phyloP scores from a whole-genome alignment of 2,888 invertebrate genomes.

The Crocallis elinguaria region DNA sequence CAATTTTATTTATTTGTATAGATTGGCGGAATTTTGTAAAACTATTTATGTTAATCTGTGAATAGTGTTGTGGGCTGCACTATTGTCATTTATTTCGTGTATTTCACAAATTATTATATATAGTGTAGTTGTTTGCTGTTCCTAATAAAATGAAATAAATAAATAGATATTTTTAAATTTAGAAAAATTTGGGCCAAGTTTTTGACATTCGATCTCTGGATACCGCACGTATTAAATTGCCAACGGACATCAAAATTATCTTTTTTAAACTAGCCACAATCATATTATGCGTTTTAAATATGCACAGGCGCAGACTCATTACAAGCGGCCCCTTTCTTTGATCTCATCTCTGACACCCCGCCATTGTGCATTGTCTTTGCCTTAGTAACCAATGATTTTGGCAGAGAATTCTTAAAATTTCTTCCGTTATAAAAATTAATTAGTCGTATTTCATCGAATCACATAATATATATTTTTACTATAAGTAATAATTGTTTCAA shows the following conservation, averaged over 20 bases:
- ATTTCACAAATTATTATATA: no score
- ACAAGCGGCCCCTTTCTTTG: constrained; percentile 57
- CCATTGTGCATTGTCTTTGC: constrained; percentile 37
- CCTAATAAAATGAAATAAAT: no score
- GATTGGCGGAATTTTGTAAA: no score
- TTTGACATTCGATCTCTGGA: not conserved
- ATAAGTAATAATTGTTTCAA: no score
- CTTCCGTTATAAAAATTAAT: not conserved
- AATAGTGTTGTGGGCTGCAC: no score
- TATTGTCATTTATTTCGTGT: no score
- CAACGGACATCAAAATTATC: constrained; percentile 55
- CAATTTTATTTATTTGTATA: no score
- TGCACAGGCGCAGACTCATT: constrained; percentile 49
- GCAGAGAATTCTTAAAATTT: not conserved
- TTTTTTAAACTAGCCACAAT: constrained; percentile 68
- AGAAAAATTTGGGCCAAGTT: not conserved
- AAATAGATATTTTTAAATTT: no score
- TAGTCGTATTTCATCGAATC: not conserved
- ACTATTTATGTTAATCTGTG: no score
- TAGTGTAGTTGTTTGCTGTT: no score
- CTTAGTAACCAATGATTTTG: constrained; percentile 18
- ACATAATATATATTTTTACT: no score
- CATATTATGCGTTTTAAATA: constrained; percentile 68
- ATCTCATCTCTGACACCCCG: constrained; percentile 41
- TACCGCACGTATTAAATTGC: constrained; percentile 26